Base-by-base conservation (phyloP, 2,888 invertebrate genomes). In the Orthosia gracilis region DNA sequence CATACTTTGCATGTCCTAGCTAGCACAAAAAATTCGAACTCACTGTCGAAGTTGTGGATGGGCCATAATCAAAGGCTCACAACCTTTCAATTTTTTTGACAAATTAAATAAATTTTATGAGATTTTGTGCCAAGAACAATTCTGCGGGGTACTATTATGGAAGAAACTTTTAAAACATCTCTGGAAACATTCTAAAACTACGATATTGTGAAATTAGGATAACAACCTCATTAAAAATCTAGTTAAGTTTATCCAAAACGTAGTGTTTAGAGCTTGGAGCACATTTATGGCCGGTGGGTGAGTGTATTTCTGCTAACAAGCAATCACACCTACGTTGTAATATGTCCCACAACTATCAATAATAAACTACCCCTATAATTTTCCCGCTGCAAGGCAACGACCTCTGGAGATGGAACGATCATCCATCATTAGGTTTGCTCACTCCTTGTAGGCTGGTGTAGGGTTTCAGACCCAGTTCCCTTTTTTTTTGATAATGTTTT, bases 371-470 rank as follows among this genome's bases (percentile, higher is more conserved):
- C n/a, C 49, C 69, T 50, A 55, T 76, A 40, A 55, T 26, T 55
- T 49, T 9, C 4, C 5, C 21, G 5, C 3, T 18, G 4, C 15
- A 26, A 69, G 49, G 12, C 69, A 73, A 50, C 1, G 40, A 0
- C 55, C 77, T 45, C 31, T n/a, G 4, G n/a, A 55, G 31, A 21
- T 26, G 15, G 15, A 15, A 26, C 17, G 55, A 55, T 45, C 69
- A 77, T 73, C 69, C 7, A 77, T 77, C 78, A 69, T 77, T 49
- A n/a, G n/a, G 40, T 55, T 55, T 55, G 7, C 31, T 49, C n/a
- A 12, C n/a, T 26, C 11, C 23, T 17, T n/a, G 13, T 61, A 50
- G 15, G 13, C 13, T 11, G 4, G 47, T 66, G 13, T 76, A 23
- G 4, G 26, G 18, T 69, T 69, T 61, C 45, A 21, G 40, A 9